Base-by-base conservation (phyloP, 2,797 vertebrate genomes). In the Phrynocephalus vlangalii region DNA sequence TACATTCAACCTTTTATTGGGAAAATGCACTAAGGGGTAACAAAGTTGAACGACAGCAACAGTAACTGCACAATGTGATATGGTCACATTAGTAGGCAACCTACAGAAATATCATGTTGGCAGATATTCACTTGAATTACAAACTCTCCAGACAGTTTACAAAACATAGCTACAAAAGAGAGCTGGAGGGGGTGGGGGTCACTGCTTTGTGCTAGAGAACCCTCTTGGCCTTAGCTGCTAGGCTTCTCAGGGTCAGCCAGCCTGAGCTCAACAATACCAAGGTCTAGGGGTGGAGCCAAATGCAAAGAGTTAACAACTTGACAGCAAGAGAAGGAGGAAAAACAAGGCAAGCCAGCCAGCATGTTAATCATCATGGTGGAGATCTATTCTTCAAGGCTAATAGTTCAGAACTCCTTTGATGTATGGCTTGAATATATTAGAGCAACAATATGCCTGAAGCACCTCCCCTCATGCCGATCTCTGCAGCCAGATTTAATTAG, bases 381-480 rank as follows among this genome's bases (percentile, higher is more conserved):
- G 92, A 95, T 91, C 91, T 93, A 93, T 94, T 95, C 92, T 96
- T 92, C 91, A 90, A 95, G 95, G 92, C 94, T 95, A 94, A 94
- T 93, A 95, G 95, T 96, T 95, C 94, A 94, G 92, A 95, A 94
- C 94, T 93, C 92, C 94, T 96, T 96, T 95, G 95, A 96, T 96
- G 94, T 95, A 94, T 89, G 91, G 91, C 91, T 95, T 94, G 94
- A 95, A 96, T 95, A 93, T 94, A 95, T 96, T 93, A 94, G 89
- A 94, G 94, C 89, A 93, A 93, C 89, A 90, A 90, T 90, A 56
- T 91, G 95, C 94, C 94, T 93, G 92, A 92, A 96, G 94, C 94
- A 92, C 94, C 94, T 95, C 94, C 92, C 93, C 92, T 94, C 93
- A 92, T 91, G 90, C 91, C 91, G 0, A 89, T 86, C 0, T 84